Percentiles rank a stretch among this genome's conserved stretches.
Conservation (phyloP, 2,113 vertebrate genomes). For the Apteryx owenii region DNA sequence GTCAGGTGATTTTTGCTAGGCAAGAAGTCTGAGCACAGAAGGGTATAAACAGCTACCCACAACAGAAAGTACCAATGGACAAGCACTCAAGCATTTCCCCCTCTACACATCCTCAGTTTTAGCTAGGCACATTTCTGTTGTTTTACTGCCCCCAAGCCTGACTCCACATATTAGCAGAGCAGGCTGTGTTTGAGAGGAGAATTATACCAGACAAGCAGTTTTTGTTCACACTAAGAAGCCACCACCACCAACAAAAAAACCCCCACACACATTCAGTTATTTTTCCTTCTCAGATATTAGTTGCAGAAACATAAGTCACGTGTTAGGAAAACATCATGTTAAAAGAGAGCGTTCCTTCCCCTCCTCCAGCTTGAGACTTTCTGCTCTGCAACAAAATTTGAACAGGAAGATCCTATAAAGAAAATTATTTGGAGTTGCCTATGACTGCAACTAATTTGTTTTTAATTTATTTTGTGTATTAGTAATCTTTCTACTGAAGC, state of each 20-base stretch:
- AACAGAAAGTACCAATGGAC: not conserved
- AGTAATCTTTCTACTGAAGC: conserved; percentile 42
- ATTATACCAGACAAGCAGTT: not conserved
- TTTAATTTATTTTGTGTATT: conserved; percentile 45
- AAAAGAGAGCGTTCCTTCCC: not conserved
- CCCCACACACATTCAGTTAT: not conserved
- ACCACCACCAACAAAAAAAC: not conserved
- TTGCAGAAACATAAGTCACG: not conserved
- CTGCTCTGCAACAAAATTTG: not conserved
- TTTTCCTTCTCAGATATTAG: not conserved
- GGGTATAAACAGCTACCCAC: not conserved
- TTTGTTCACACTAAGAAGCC: not conserved
- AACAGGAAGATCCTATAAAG: not conserved
- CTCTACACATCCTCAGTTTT: not conserved
- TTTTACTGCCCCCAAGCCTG: not conserved
- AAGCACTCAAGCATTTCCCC: not conserved
- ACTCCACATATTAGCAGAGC: not conserved
- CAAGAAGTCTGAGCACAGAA: not conserved
- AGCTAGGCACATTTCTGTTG: not conserved
- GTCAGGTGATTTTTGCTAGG: not conserved
- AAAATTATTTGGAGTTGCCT: not conserved
- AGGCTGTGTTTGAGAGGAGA: not conserved
- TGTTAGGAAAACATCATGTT: not conserved
- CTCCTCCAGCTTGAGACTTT: not conserved
- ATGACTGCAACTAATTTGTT: conserved; percentile 42